phyloP scores from a whole-genome alignment of 2,113 vertebrate genomes.

The Clarias magur region DNA sequence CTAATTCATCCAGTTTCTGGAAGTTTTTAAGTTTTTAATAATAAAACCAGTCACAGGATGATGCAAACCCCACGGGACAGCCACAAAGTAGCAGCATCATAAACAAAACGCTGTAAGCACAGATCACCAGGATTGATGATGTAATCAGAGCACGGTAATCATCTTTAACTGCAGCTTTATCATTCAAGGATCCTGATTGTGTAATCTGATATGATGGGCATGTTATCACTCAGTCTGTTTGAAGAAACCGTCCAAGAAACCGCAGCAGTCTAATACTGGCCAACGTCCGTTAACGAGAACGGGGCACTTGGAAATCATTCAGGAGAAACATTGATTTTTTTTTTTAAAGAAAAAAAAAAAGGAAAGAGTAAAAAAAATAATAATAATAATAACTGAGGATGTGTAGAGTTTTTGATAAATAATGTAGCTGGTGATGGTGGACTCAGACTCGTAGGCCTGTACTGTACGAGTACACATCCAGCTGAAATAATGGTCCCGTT shows the following conservation, averaged over 20 bases:
- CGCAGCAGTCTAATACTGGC: background rate
- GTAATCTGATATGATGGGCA: background rate
- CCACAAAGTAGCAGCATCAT: background rate
- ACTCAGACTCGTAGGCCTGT: background rate
- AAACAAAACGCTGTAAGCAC: background rate
- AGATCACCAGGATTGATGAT: background rate
- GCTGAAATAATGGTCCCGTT: constrained; percentile 56
- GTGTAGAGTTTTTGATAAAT: background rate
- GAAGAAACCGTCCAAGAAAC: background rate
- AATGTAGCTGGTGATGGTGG: background rate
- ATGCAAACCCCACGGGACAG: too few species aligned
- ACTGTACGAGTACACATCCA: background rate
- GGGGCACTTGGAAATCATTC: background rate
- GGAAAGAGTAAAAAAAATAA: too few species aligned
- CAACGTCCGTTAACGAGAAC: background rate
- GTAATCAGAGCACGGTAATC: too few species aligned
- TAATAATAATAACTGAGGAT: background rate
- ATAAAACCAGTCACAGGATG: background rate
- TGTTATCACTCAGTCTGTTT: background rate
- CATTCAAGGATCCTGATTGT: background rate
- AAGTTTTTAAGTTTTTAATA: background rate
- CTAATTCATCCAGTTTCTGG: background rate
- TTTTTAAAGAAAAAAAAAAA: background rate
- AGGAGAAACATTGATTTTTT: background rate
- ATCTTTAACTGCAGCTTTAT: background rate